Evolutionary conservation across 1,140 invertebrate genomes (phyloP).

Genomic region (Calliphora vicina): DNA sequence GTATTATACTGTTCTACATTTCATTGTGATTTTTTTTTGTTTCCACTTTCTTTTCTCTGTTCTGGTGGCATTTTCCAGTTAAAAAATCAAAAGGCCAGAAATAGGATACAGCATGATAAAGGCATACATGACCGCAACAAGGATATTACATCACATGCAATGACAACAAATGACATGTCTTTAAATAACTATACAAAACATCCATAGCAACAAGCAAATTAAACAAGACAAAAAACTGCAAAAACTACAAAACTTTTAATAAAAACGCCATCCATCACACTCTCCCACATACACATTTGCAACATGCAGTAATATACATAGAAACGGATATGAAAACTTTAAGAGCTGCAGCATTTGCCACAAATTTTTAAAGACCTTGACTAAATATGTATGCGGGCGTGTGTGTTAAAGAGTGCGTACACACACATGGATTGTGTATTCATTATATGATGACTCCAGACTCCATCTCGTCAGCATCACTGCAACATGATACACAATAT

Average conservation of each 20-base stretch:
- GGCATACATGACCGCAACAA: slow-evolving; percentile 56
- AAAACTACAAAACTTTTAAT: not conserved
- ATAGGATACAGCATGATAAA: slow-evolving; percentile 55
- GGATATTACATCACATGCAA: slow-evolving; percentile 51
- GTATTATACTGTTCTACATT: not conserved
- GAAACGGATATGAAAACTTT: not conserved
- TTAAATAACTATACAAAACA: slow-evolving; percentile 61
- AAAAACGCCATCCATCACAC: not conserved
- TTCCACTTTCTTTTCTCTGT: not conserved
- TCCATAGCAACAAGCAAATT: slow-evolving; percentile 49
- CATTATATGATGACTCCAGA: not conserved
- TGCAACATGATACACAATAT: slow-evolving; percentile 11
- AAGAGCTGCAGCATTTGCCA: not conserved
- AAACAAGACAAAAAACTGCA: slow-evolving; percentile 15
- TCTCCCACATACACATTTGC: not conserved
- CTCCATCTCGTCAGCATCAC: not conserved
- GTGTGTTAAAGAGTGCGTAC: not conserved
- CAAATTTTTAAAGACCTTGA: not conserved
- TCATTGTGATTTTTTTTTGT: not conserved
- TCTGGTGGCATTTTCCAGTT: slow-evolving; percentile 44
- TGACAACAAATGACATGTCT: slow-evolving; percentile 55
- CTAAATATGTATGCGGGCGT: not conserved
- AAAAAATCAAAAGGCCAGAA: slow-evolving; percentile 61
- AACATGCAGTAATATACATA: not conserved
- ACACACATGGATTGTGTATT: not conserved